Evolutionary conservation across 2,113 vertebrate genomes (phyloP), one percentile per base, ranked within the genome.

Genomic region (Sclerurus mexicanus): DNA sequence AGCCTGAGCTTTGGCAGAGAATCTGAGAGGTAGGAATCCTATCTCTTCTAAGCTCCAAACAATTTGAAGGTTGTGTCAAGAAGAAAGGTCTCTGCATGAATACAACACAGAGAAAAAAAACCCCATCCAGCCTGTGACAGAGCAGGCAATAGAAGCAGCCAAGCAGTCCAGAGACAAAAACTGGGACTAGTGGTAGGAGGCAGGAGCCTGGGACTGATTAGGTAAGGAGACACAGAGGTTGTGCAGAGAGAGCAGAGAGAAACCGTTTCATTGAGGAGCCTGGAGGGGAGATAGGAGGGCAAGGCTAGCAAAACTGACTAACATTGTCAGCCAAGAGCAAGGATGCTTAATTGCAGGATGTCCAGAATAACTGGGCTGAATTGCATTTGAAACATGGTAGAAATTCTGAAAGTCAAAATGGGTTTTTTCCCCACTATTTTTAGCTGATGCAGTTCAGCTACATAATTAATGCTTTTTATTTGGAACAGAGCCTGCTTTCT

Each of bases 11-110:
- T 79, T 95, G 93, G 91, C 4, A 0, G 69, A 72, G 74, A 92
- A 93, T 85, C 74, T 92, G 85, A 96, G 93, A 95, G 93, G 87
- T 33, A 87, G 93, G 87, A 95, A 94, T 95, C 91, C 77, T 94
- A 49, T 62, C 91, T 89, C 40, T 75, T 77, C 81, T 76, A 79
- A 94, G 81, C 89, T 91, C 74, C 1, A 2, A 85, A 87, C 0
- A 25, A 82, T 89, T 79, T 96, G 94, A 95, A 89, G 94, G 84
- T 93, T 94, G 77, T 82, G 72, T 92, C 53, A 84, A 81, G 87
- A 95, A 89, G 89, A 85, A 94, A 85, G 81, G 74, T 94, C 73
- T 85, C 74, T 0, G 0, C 10, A 6, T 44, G 44, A 91, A 82
- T 74, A 72, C 7, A 3, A 9, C 2, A 6, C 20, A 53, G 62